phyloP scores from a whole-genome alignment of 2,113 vertebrate species.

The Apus apus region DNA sequence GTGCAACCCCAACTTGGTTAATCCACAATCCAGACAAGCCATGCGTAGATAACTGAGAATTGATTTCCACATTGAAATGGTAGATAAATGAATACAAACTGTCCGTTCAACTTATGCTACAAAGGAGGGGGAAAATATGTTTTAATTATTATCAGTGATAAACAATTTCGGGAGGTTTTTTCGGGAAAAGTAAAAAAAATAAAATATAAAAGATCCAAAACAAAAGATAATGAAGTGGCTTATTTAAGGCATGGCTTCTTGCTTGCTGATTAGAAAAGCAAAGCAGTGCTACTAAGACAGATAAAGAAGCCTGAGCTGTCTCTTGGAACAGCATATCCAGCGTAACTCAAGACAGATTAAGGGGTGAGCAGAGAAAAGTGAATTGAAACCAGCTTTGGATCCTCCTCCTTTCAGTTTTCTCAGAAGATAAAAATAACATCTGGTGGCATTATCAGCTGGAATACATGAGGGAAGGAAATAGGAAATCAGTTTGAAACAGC shows the following conservation, averaged over 20 bases:
- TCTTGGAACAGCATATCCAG: not conserved
- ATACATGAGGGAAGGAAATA: not conserved
- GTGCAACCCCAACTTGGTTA: not conserved
- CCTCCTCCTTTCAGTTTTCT: not conserved
- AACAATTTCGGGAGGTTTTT: not conserved
- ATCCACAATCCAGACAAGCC: constrained; percentile 14
- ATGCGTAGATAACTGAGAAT: not conserved
- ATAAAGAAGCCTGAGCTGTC: constrained; percentile 5
- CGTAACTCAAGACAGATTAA: not conserved
- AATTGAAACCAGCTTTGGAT: not conserved
- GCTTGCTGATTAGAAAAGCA: constrained; percentile 27
- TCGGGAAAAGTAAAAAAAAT: not conserved
- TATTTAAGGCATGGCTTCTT: not conserved
- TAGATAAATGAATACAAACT: not conserved
- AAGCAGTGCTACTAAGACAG: not conserved
- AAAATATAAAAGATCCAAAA: not conserved
- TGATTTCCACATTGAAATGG: not conserved
- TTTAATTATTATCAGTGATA: not conserved
- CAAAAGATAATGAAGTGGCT: not conserved
- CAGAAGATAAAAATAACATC: not conserved
- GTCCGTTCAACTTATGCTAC: not conserved
- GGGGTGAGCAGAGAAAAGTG: not conserved
- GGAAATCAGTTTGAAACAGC: not conserved
- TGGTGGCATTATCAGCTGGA: not conserved
- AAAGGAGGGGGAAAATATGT: not conserved